Evolutionary conservation across 1,140 invertebrate species (phyloP).

Genomic region (Lepidostoma basale): DNA sequence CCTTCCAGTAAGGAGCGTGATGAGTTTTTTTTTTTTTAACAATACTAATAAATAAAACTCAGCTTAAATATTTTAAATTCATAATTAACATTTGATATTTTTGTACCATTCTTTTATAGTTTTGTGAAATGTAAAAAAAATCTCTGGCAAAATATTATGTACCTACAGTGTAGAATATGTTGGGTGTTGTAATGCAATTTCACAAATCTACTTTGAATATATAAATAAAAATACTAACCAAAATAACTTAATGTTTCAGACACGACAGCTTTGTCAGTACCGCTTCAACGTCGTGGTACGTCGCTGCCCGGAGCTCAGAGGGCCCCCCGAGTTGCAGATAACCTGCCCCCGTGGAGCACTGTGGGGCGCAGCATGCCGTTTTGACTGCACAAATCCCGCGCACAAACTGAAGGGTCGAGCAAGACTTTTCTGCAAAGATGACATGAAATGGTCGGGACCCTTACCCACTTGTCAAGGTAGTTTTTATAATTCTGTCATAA

Average conservation of each 20-base stretch:
- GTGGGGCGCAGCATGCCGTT: slow-evolving; percentile 38
- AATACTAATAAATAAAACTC: too few relatives aligned
- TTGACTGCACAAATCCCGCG: slow-evolving; percentile 10
- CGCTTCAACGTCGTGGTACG: slow-evolving; percentile 40
- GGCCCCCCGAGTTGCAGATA: background rate
- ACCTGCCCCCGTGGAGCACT: slow-evolving; percentile 18
- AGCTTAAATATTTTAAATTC: too few relatives aligned
- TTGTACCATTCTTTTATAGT: too few relatives aligned
- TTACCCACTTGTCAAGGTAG: slow-evolving; percentile 36
- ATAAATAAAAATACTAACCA: background rate
- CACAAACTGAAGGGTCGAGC: slow-evolving; percentile 5
- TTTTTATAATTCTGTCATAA: too few relatives aligned
- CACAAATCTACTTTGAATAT: background rate
- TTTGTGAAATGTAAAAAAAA: too few relatives aligned
- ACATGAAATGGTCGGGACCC: slow-evolving; percentile 32
- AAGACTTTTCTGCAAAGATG: slow-evolving; percentile 30
- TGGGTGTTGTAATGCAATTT: background rate
- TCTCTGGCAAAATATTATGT: too few relatives aligned
- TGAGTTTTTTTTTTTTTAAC: too few relatives aligned
- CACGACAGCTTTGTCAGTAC: slow-evolving; percentile 36
- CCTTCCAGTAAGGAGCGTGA: too few relatives aligned
- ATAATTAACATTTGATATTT: too few relatives aligned
- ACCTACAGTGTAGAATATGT: background rate
- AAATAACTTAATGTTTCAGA: slow-evolving; percentile 26
- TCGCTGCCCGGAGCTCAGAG: slow-evolving; percentile 3